Conservation (phyloP, 1,140 invertebrate species). For the Stratiolaelaps scimitus region DNA sequence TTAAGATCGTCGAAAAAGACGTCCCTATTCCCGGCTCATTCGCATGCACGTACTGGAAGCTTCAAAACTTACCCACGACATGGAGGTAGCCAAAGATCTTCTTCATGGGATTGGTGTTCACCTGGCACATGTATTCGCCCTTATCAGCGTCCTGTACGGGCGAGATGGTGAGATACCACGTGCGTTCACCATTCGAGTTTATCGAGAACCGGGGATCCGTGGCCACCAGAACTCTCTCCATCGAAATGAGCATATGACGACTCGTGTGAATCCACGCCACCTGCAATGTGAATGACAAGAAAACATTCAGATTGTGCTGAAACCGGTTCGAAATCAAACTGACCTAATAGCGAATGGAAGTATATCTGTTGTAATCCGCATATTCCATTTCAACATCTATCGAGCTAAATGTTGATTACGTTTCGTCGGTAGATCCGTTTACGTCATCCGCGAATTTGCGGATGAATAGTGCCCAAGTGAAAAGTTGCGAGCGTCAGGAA, state of each 20-base stretch:
- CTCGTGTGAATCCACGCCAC: constrained; percentile 87
- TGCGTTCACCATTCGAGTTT: constrained; percentile 75
- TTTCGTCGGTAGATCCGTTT: too few relatives aligned
- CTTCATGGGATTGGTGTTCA: constrained; percentile 77
- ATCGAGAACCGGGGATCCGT: constrained; percentile 65
- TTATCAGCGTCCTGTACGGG: constrained; percentile 74
- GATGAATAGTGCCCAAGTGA: too few relatives aligned
- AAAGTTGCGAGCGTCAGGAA: too few relatives aligned
- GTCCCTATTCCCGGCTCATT: too few relatives aligned
- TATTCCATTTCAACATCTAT: too few relatives aligned
- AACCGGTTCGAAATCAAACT: too few relatives aligned
- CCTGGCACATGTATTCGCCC: constrained; percentile 72
- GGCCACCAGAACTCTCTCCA: constrained; percentile 74
- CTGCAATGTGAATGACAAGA: constrained; percentile 43
- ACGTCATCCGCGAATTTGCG: too few relatives aligned
- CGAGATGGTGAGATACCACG: constrained; percentile 71
- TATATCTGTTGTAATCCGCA: too few relatives aligned
- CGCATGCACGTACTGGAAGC: background rate
- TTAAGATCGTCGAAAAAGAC: too few relatives aligned
- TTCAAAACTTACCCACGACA: constrained; percentile 19
- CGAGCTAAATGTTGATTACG: too few relatives aligned
- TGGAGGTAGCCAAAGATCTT: constrained; percentile 51
- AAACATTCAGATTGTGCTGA: too few relatives aligned
- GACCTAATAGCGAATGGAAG: too few relatives aligned
- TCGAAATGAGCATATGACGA: constrained; percentile 79